These are phyloP conservation scores for Blastobasis adustella DNA, from an alignment of 2,888 invertebrate species.

Conservation along the genomic window DNA sequence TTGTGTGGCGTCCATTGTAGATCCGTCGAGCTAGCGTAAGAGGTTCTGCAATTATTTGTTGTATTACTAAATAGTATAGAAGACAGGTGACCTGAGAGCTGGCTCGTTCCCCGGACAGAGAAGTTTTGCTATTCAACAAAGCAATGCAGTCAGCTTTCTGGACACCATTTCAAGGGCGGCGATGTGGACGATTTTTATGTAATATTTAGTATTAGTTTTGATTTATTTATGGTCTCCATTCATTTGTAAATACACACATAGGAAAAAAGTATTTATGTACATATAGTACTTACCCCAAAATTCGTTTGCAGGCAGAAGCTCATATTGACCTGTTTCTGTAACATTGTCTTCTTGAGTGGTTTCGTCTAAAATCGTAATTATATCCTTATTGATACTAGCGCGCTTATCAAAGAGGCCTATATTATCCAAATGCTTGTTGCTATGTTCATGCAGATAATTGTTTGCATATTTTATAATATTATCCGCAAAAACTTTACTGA, in stretches of 20 bases:
- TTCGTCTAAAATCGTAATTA: too few species aligned
- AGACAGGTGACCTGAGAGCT: not conserved
- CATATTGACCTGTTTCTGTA: not conserved
- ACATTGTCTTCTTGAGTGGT: too few species aligned
- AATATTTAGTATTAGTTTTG: not conserved
- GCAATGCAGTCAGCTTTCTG: too few species aligned
- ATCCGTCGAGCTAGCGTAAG: constrained; percentile 10
- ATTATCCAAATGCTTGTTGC: too few species aligned
- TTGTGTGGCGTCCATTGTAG: constrained; percentile 10
- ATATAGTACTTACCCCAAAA: not conserved
- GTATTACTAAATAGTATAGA: not conserved
- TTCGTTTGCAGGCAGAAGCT: not conserved
- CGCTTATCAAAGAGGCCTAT: too few species aligned
- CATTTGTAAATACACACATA: not conserved
- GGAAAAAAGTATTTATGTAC: not conserved
- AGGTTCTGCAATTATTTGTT: not conserved
- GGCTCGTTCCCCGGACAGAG: not conserved
- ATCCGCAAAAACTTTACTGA: too few species aligned
- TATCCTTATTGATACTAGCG: too few species aligned
- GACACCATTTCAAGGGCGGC: too few species aligned
- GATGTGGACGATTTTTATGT: not conserved
- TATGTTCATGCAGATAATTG: too few species aligned
- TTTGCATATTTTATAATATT: too few species aligned
- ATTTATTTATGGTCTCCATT: not conserved
- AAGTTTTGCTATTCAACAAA: not conserved